A percentile compares a stretch with the other conserved stretches of the same genome.
Evolutionary conservation across 2,797 vertebrate species (phyloP).

Genomic region (Chelidonichthys spinosus): DNA sequence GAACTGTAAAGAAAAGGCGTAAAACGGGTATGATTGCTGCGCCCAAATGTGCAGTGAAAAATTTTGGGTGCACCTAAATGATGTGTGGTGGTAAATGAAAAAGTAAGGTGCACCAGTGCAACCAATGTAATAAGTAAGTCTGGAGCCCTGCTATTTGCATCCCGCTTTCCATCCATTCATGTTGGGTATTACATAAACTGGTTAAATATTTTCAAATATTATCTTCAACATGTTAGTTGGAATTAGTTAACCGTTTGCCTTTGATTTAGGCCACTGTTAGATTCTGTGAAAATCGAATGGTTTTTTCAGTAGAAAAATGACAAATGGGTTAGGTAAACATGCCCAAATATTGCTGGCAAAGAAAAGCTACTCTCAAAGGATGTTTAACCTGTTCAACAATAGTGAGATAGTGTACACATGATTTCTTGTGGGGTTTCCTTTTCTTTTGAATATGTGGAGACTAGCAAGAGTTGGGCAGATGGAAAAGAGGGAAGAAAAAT

Average conservation of each 20-base stretch:
- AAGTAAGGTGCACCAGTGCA: too few species aligned
- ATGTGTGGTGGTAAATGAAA: too few species aligned
- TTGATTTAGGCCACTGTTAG: not conserved
- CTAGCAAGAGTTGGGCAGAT: conserved; percentile 61
- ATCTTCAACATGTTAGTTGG: not conserved
- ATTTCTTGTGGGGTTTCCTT: conserved; percentile 23
- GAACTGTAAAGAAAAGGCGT: too few species aligned
- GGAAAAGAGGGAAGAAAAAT: conserved; percentile 74
- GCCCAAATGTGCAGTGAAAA: too few species aligned
- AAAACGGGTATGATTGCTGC: too few species aligned
- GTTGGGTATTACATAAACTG: not conserved
- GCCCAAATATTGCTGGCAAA: not conserved
- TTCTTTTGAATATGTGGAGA: conserved; percentile 22
- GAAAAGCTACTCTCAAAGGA: not conserved
- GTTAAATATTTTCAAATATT: conserved; percentile 1
- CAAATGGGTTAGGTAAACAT: not conserved
- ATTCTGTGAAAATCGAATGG: not conserved
- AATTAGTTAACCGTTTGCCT: not conserved
- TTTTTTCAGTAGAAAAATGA: not conserved
- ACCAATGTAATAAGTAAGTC: too few species aligned
- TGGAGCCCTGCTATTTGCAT: not conserved
- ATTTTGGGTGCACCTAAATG: too few species aligned
- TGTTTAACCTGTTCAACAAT: conserved; percentile 10
- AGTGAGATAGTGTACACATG: conserved; percentile 41
- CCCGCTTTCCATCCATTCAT: not conserved